These are phyloP conservation scores for Tokudaia tokunoshimensis DNA, from an alignment of 2,797 vertebrate genomes.

Conservation along the genomic window DNA sequence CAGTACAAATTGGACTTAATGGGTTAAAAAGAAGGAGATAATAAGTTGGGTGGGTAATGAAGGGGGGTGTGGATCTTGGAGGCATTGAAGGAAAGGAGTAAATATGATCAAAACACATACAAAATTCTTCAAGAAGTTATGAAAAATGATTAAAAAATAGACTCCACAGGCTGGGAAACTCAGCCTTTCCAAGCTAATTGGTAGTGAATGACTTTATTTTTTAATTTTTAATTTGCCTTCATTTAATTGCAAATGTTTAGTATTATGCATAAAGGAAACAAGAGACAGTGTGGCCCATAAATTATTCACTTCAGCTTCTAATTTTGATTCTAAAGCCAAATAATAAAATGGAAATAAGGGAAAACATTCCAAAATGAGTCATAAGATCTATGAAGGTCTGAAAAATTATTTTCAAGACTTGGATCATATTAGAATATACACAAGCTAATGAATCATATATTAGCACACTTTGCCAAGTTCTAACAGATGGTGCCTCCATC, in stretches of 20 bases:
- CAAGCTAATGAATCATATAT: conserved; percentile 81
- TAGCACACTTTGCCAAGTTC: conserved; percentile 53
- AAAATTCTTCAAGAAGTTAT: background rate
- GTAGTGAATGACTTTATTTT: conserved; percentile 14
- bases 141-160: background rate
- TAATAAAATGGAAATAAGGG: conserved; percentile 75
- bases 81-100: background rate
- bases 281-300: conserved; percentile 67
- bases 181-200: conserved; percentile 20
- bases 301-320: conserved; percentile 71
- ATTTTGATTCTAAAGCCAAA: conserved; percentile 74
- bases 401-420: conserved; percentile 67
- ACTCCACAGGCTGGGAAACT: background rate
- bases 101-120: background rate
- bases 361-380: conserved; percentile 75
- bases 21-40: background rate
- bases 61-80: background rate
- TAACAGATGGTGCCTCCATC: conserved; percentile 70
- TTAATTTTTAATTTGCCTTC: conserved; percentile 67
- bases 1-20: background rate
- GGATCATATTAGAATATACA: conserved; percentile 70
- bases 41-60: background rate
- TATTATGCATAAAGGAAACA: conserved; percentile 48
- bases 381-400: conserved; percentile 70
- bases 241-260: conserved; percentile 72